These are phyloP conservation scores for Masnerella sp. DNA, from an alignment of 2,888 invertebrate genomes.

Conservation along the genomic window DNA sequence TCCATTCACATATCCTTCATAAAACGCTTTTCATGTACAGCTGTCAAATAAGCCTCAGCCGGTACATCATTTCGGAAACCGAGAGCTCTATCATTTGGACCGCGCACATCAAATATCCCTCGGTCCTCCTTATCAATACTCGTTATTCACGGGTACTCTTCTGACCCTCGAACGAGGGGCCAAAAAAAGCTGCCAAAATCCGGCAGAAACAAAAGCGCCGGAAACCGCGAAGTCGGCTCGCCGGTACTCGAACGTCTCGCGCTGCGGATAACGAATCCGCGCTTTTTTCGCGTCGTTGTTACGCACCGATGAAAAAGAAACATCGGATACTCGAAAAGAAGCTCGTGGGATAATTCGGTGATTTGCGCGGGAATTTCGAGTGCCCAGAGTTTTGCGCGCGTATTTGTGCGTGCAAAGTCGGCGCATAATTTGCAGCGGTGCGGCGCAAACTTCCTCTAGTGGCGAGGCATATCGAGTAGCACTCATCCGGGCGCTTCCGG, in stretches of 20 bases:
- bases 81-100: neutral
- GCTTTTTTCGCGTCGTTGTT: conserved; percentile 10
- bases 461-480: conserved; percentile 49
- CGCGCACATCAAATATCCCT: neutral
- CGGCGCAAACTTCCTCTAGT: conserved; percentile 38
- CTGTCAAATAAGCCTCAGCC: neutral
- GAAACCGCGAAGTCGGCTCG: neutral
- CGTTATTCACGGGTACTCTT: neutral
- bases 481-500: conserved; percentile 64
- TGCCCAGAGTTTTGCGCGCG: conserved; percentile 15
- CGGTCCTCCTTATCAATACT: conserved; percentile 4
- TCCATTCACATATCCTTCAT: neutral
- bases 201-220: neutral
- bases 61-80: conserved; percentile 1
- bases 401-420: conserved; percentile 43
- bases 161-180: neutral
- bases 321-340: conserved; percentile 16
- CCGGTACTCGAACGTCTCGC: neutral
- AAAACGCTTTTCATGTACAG: neutral
- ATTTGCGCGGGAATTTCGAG: conserved; percentile 23
- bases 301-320: conserved; percentile 12
- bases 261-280: too few relatives aligned
- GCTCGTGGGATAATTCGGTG: conserved; percentile 35
- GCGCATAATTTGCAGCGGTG: conserved; percentile 36
- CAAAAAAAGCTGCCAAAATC: conserved; percentile 1